Evolutionary conservation across 2,113 vertebrate genomes (phyloP).

Genomic region (Heterotis niloticus): DNA sequence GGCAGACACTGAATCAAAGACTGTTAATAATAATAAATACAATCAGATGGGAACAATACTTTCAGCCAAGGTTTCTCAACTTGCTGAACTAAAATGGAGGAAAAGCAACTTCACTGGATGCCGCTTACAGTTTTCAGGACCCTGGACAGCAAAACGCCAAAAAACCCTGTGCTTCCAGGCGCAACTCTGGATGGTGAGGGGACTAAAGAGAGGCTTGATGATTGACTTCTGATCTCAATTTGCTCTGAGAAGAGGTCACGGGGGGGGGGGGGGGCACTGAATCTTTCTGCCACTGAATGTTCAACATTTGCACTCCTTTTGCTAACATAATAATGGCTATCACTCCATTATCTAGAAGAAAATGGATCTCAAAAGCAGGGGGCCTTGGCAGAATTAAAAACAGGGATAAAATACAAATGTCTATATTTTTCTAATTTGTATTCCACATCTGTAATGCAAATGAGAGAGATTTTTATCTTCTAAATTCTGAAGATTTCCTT

Average conservation of each 20-base stretch:
- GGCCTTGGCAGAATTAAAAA: no score
- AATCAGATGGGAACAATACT: neutral
- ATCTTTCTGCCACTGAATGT: neutral
- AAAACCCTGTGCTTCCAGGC: no score
- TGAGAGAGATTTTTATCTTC: neutral
- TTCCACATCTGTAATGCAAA: neutral
- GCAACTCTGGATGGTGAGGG: neutral
- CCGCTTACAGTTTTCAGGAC: neutral
- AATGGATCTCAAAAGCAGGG: neutral
- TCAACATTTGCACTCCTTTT: neutral
- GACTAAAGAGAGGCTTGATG: neutral
- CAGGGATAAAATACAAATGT: neutral
- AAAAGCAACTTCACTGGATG: neutral
- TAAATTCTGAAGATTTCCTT: neutral
- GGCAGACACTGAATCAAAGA: no score
- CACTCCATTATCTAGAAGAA: neutral
- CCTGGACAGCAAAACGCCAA: neutral
- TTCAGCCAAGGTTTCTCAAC: neutral
- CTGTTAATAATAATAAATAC: neutral
- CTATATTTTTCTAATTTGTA: neutral
- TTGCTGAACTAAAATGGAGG: neutral
- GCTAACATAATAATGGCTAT: neutral
- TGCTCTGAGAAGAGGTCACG: neutral
- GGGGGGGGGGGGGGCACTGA: no score
- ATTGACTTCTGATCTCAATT: neutral